Conservation (phyloP, 2,888 invertebrate genomes). For the Spodoptera littoralis region DNA sequence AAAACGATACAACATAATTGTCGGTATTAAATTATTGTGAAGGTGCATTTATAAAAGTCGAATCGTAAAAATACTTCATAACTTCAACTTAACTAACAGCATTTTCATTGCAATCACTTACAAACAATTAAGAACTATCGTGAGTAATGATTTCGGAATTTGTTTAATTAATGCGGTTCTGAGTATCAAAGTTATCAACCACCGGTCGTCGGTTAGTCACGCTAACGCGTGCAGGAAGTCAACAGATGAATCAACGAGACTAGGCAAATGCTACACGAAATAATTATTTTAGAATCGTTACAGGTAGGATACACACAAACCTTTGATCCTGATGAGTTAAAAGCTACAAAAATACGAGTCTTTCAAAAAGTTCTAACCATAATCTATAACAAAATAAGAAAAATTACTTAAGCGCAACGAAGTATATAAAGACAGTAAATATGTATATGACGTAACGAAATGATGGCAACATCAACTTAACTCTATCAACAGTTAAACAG, state of each 20-base stretch:
- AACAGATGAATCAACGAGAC: slow-evolving; percentile 64
- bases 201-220: slow-evolving; percentile 62
- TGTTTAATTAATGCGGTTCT: slow-evolving; percentile 58
- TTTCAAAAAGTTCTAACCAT: neutral
- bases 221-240: slow-evolving; percentile 63
- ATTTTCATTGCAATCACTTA: slow-evolving; percentile 36
- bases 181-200: slow-evolving; percentile 61
- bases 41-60: no score
- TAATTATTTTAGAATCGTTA: slow-evolving; percentile 12
- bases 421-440: no score
- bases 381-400: no score
- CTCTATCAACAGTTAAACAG: slow-evolving; percentile 1
- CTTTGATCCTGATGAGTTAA: no score
- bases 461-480: slow-evolving; percentile 5
- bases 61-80: neutral
- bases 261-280: slow-evolving; percentile 25
- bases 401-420: no score
- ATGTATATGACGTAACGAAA: neutral
- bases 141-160: slow-evolving; percentile 60
- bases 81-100: slow-evolving; percentile 6
- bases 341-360: neutral
- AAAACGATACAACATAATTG: no score
- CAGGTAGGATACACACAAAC: neutral
- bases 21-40: no score
- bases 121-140: slow-evolving; percentile 24